Base-by-base conservation (phyloP, 2,113 vertebrate species). In the Acrocephalus kingi region DNA sequence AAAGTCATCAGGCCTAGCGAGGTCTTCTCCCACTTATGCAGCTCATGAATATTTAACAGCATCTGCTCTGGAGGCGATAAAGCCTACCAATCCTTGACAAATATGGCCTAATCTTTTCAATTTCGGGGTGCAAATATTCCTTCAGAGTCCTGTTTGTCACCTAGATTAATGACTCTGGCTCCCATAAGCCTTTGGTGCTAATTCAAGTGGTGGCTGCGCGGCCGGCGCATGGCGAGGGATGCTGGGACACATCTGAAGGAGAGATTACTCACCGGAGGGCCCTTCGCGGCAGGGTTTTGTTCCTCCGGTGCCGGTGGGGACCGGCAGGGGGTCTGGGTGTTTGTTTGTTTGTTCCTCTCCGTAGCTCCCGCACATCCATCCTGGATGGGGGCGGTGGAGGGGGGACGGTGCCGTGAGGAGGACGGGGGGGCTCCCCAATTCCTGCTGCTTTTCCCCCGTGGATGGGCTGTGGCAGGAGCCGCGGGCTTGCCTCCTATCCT, bases 21-120 rank as follows among this genome's bases (percentile, higher is more conserved):
- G 97, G 98, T 98, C 95, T 98, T 98, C 98, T 98, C 98, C 98
- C 98, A 98, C 98, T 98, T 98, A 98, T 94, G 96, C 98, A 96
- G 98, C 98, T 98, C 99, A 99, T 99, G 99, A 99, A 99, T 99
- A 99, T 99, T 99, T 99, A 99, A 99, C 98, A 99, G 99, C 99
- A 99, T 99, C 99, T 99, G 99, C 99, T 99, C 98, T 98, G 98
- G 97, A 98, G 97, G 98, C 97, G 96, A 98, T 97, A 98, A 98
- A 99, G 98, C 98, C 98, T 98, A 99, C 98, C 99, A 99, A 99
- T 99, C 99, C 99, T 99, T 98, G 98, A 99, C 99, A 99, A 99
- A 99, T 99, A 99, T 99, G 98, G 99, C 99, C 99, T 99, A 99
- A 99, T 99, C 99, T 99, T 99, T 99, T 99, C 99, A 99, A 99